Evolutionary conservation across 2,797 vertebrate genomes (phyloP).

Genomic region (Echeneis naucrates): DNA sequence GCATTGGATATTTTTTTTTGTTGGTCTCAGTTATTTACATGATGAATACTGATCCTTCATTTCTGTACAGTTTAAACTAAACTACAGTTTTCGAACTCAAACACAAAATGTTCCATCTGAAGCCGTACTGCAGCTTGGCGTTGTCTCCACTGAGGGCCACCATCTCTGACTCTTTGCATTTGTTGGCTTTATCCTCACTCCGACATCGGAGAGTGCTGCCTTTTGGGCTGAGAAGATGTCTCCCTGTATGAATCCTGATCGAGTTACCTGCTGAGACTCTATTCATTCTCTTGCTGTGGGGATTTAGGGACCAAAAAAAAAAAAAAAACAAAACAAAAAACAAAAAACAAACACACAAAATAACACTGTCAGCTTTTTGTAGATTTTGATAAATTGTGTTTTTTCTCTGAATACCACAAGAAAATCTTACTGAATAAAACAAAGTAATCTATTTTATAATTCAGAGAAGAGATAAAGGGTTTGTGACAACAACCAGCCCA

Average conservation of each 20-base stretch:
- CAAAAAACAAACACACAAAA: no score
- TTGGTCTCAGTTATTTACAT: not conserved
- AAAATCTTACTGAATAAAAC: not conserved
- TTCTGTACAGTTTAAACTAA: not conserved
- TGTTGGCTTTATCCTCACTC: slow-evolving; percentile 31
- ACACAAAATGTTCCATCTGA: not conserved
- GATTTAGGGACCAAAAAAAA: not conserved
- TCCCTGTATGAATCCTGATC: slow-evolving; percentile 39
- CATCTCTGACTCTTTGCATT: slow-evolving; percentile 38
- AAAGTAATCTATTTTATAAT: no score
- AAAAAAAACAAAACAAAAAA: no score
- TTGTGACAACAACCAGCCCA: not conserved
- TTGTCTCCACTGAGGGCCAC: slow-evolving; percentile 3
- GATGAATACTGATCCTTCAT: not conserved
- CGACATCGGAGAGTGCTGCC: slow-evolving; percentile 13
- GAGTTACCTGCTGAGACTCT: not conserved
- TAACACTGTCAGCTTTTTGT: slow-evolving; percentile 11
- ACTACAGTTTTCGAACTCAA: not conserved
- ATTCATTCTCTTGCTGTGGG: not conserved
- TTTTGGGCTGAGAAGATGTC: slow-evolving; percentile 41
- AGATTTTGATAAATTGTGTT: not conserved
- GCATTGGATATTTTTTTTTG: not conserved
- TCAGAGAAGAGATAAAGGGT: not conserved
- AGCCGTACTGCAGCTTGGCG: not conserved
- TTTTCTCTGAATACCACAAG: not conserved